Base-by-base conservation (phyloP, 2,797 vertebrate species). In the Threskiornis aethiopicus region DNA sequence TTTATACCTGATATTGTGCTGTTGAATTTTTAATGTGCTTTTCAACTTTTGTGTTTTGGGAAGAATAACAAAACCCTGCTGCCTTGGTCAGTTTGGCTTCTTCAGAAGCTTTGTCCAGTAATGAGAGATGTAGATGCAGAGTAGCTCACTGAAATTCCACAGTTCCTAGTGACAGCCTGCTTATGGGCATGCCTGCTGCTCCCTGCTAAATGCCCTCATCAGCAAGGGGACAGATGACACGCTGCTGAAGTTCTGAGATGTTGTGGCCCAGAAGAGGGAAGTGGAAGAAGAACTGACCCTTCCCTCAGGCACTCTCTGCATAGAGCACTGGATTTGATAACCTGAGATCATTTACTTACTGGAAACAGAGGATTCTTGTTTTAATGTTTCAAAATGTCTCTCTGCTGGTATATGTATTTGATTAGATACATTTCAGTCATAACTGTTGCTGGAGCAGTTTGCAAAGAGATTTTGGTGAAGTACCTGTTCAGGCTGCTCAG, bases 221-320 rank as follows among this genome's bases (percentile, higher is more conserved):
- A 66, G 47, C 54, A 55, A 9, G 19, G 78, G 22, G 16, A 51
- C 79, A 90, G 44, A 5, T 73, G 29, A 28, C 31, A 26, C 8
- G 0, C 26, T 61, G 47, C 22, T 33, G 39, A 92, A 84, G 28
- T 25, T 46, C 35, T 41, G 75, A 71, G 57, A 14, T 47, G 19
- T 3, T 61, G 35, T 67, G 71, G 29, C 41, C 46, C 24, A 33
- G 57, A 83, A 54, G 37, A 87, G n/a, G 20, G 42, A 81, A 62
- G 25, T 10, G 44, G 57, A 66, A 84, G 64, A 88, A 69, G 3
- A 65, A 71, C 1, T 3, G 51, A 39, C 37, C n/a, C 22, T 82
- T 78, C 55, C 33, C 16, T 77, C 58, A 3, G 3, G 7, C 13
- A 2, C 35, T 66, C 28, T 83, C 77, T 92, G 11, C 0, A 0